These are phyloP conservation scores for Drosophila navojoa DNA, from an alignment of 1,140 invertebrate species.

Conservation along the genomic window DNA sequence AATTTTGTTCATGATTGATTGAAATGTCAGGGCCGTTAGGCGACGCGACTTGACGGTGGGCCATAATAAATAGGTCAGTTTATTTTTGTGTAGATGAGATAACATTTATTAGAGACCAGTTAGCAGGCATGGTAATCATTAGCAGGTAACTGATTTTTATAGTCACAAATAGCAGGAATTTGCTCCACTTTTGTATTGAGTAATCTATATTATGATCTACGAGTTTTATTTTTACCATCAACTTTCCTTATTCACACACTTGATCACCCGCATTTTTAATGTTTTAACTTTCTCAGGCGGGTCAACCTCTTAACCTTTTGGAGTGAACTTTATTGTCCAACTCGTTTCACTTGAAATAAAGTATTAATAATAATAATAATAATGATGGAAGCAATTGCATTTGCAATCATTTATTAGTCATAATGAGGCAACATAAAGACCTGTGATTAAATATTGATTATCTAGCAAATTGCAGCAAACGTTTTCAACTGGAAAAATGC, in stretches of 20 bases:
- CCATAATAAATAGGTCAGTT: slow-evolving; percentile 53
- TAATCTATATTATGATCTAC: neutral
- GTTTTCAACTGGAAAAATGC: slow-evolving; percentile 60
- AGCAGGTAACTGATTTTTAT: neutral
- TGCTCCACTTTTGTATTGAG: too few species aligned
- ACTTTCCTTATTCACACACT: neutral
- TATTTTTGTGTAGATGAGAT: slow-evolving; percentile 19
- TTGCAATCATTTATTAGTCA: slow-evolving; percentile 33
- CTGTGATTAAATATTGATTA: slow-evolving; percentile 72
- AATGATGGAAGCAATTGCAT: slow-evolving; percentile 22
- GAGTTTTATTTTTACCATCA: neutral
- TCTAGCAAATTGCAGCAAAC: slow-evolving; percentile 47
- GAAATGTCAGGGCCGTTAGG: slow-evolving; percentile 67
- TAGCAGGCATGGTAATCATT: neutral
- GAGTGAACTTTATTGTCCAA: slow-evolving; percentile 27
- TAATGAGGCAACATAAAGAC: slow-evolving; percentile 54
- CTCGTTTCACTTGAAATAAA: slow-evolving; percentile 34
- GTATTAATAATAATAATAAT: slow-evolving; percentile 16
- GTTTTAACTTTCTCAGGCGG: slow-evolving; percentile 16
- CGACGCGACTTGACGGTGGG: slow-evolving; percentile 2
- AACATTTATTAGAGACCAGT: neutral
- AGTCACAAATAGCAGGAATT: too few species aligned
- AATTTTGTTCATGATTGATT: slow-evolving; percentile 55
- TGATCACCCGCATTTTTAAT: neutral
- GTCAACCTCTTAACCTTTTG: slow-evolving; percentile 7